These are phyloP conservation scores for Drosophila anceps DNA, from an alignment of 2,888 invertebrate genomes.

Conservation along the genomic window DNA sequence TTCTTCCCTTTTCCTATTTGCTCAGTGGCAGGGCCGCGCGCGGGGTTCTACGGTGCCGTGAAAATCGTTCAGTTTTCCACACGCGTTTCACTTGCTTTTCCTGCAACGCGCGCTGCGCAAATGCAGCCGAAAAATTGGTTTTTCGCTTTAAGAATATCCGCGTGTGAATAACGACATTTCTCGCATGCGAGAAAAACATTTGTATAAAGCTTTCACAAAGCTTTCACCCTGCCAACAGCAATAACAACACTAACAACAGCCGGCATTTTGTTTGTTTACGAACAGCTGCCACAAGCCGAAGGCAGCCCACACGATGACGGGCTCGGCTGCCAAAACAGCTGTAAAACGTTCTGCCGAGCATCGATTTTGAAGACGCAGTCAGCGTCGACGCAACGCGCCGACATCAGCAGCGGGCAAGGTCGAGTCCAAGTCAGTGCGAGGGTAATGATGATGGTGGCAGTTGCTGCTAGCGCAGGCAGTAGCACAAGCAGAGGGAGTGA, in stretches of 20 bases:
- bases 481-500: background rate
- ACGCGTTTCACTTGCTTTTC: conserved; percentile 67
- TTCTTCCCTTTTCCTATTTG: conserved; percentile 15
- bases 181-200: conserved; percentile 53
- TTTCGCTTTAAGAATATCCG: conserved; percentile 53
- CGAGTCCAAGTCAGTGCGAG: conserved; percentile 28
- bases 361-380: conserved; percentile 25
- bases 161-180: conserved; percentile 12
- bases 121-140: conserved; percentile 68
- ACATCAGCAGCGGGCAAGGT: conserved; percentile 49
- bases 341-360: conserved; percentile 13
- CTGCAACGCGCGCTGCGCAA: conserved; percentile 77
- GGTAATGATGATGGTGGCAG: conserved; percentile 6
- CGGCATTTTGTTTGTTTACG: conserved; percentile 63
- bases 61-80: conserved; percentile 49
- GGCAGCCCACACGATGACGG: background rate
- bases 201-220: conserved; percentile 48
- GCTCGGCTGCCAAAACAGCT: conserved; percentile 30
- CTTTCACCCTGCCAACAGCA: conserved; percentile 26
- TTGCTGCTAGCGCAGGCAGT: conserved; percentile 15
- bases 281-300: conserved; percentile 55
- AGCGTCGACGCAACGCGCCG: conserved; percentile 32
- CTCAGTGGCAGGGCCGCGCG: background rate
- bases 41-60: conserved; percentile 21
- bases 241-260: conserved; percentile 54